These are phyloP conservation scores for Indri indri DNA, from an alignment of 2,113 vertebrate genomes.

Conservation along the genomic window DNA sequence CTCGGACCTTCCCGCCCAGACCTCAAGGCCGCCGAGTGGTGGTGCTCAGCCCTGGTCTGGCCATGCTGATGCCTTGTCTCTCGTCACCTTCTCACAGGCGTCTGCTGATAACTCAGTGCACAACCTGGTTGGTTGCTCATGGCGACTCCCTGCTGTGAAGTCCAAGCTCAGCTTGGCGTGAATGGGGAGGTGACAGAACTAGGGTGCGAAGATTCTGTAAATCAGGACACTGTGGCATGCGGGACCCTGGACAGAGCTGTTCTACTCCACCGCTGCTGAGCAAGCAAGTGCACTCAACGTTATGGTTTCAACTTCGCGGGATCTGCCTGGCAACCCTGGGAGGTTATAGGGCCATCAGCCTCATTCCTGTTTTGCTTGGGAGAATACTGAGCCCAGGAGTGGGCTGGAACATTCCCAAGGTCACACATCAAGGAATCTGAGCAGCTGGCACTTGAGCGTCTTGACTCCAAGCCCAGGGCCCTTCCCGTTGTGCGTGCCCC, in stretches of 20 bases:
- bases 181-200: constrained; percentile 28
- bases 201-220: not conserved
- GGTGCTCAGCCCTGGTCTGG: not conserved
- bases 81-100: not conserved
- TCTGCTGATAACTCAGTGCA: not conserved
- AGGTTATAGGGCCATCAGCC: not conserved
- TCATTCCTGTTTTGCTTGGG: not conserved
- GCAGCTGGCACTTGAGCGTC: not conserved
- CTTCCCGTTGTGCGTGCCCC: not conserved
- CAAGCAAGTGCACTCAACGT: accelerated
- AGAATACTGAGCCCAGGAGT: not conserved
- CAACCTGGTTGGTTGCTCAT: not conserved
- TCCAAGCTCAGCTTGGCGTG: not conserved
- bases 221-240: not conserved
- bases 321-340: not conserved
- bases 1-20: not conserved
- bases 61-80: accelerated
- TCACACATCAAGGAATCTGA: not conserved
- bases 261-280: not conserved
- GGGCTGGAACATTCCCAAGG: not conserved
- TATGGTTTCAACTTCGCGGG: not conserved
- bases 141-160: not conserved
- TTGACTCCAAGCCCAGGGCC: not conserved
- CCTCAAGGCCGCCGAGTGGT: not conserved
- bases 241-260: not conserved